Evolutionary conservation across 1,140 invertebrate species (phyloP), one percentile per base, ranked within the genome.

Genomic region (Octopus sinensis): DNA sequence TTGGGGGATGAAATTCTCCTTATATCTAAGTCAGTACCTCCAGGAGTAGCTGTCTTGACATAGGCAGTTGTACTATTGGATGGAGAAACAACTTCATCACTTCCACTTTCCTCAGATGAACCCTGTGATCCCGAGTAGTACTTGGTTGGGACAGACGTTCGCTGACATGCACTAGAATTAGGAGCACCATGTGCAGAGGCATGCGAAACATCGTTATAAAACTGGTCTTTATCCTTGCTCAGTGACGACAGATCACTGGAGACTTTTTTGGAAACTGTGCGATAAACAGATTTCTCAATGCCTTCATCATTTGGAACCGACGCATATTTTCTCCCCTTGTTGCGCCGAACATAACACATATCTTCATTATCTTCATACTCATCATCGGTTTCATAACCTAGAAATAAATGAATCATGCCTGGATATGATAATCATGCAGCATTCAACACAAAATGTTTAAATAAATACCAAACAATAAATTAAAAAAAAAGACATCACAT

Each of bases 311-410:
- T 87, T 54, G 88, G 86, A 13, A 90, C 82, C 0, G 87, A 85
- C 30, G 86, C 85, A 86, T 90, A 90, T 85, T 88, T 88, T 88
- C 89, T 90, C 79, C 89, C 89, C 53, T 86, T 86, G 82, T 85
- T 88, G 80, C 86, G 85, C 10, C 87, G 84, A 68, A 86, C 87
- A 82, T 87, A 88, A 71, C 85, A 85, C 76, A 86, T 83, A 81
- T 82, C 84, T 62, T 86, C 87, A 79, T 86, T 83, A 76, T 89
- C 89, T 78, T 89, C 87, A 84, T 84, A 85, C 83, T 90, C 89
- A 80, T 90, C 89, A 84, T 90, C 89, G 71, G 87, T 86, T 84
- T 89, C 88, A 87, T 87, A 90, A 81, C 89, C 89, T 90, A 90
- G 75, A 90, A 88, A 84, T 86, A 83, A 83, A 88, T 83, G 85